Evolutionary conservation across 2,113 vertebrate genomes (phyloP), one percentile per base, ranked within the genome.

Genomic region (Melanotaenia duboulayi): DNA sequence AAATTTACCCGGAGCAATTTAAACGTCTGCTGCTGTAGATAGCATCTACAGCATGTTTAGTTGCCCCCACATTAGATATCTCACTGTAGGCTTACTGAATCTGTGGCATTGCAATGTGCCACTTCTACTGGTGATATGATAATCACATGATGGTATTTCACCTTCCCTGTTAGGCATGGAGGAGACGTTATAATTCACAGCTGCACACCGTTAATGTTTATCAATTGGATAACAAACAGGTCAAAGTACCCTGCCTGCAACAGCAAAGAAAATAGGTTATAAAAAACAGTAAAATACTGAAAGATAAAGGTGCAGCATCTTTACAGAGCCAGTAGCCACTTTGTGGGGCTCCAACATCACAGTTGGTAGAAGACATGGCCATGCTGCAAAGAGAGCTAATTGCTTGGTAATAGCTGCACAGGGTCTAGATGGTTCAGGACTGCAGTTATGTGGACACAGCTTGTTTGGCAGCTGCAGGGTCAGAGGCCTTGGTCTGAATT

Each of bases 11-110:
- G n/a, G 42, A 72, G 71, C 83, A 32, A 68, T 83, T 77, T 76
- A 74, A 86, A 90, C 57, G 74, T 78, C 74, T 84, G 76, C 70
- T 28, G 40, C 44, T 24, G 65, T 4, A 59, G 83, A 87, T 84
- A 82, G 28, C 65, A 83, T 83, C 78, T 78, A 42, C 23, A 66
- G 32, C 73, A 73, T 4, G n/a, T 66, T 51, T 37, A 20, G 35
- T 57, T 68, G 56, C 50, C 25, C n/a, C 39, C 40, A 46, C 76
- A 24, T 51, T 1, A 46, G 56, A 76, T 24, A 48, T n/a, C 63
- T 82, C 51, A 32, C 57, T 65, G 71, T 59, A 23, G 16, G 11
- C 3, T 32, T 50, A 55, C 8, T 52, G 48, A 55, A 44, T 73
- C 51, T 39, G 28, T 49, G 55, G 44, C 44, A 55, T 42, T 35